These are phyloP conservation scores for Scomber japonicus DNA, from an alignment of 2,113 vertebrate genomes.

Conservation along the genomic window DNA sequence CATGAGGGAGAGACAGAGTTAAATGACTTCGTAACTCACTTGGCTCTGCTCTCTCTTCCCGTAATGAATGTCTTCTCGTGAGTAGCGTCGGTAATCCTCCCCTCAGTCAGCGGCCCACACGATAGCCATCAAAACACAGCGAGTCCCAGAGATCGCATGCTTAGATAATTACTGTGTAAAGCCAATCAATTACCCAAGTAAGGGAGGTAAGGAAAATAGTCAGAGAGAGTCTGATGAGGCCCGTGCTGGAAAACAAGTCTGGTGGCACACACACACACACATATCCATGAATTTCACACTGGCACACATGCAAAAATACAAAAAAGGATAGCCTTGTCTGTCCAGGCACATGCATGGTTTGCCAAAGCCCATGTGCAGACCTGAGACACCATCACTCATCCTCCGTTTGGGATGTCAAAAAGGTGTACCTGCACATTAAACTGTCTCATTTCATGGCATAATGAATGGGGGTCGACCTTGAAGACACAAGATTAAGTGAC, in stretches of 20 bases:
- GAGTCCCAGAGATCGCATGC: constrained; percentile 5
- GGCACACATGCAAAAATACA: constrained; percentile 19
- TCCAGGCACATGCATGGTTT: constrained; percentile 12
- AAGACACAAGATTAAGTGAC: constrained; percentile 26
- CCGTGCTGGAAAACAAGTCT: constrained; percentile 36
- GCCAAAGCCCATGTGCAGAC: not conserved
- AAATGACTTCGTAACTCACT: constrained; percentile 23
- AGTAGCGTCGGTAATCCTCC: constrained; percentile 19
- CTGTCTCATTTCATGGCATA: constrained; percentile 2
- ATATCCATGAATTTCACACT: not conserved
- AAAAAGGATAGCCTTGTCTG: not conserved
- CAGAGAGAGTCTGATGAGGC: constrained; percentile 39
- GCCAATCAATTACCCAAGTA: constrained; percentile 52
- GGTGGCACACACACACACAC: constrained; percentile 17
- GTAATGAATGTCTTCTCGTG: constrained; percentile 6
- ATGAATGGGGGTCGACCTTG: constrained; percentile 12
- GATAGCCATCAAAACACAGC: constrained; percentile 33
- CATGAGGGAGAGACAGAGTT: constrained; percentile 9
- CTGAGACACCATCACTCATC: constrained; percentile 17
- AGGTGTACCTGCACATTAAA: not conserved
- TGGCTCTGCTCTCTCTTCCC: not conserved
- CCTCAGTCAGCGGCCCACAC: constrained; percentile 15
- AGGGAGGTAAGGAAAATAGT: constrained; percentile 64
- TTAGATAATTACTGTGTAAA: constrained; percentile 58
- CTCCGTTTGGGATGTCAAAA: not conserved